A percentile compares a stretch with the other conserved stretches of the same genome.
Evolutionary conservation across 2,113 vertebrate species (phyloP).

Genomic region (Amblyornis subalaris): DNA sequence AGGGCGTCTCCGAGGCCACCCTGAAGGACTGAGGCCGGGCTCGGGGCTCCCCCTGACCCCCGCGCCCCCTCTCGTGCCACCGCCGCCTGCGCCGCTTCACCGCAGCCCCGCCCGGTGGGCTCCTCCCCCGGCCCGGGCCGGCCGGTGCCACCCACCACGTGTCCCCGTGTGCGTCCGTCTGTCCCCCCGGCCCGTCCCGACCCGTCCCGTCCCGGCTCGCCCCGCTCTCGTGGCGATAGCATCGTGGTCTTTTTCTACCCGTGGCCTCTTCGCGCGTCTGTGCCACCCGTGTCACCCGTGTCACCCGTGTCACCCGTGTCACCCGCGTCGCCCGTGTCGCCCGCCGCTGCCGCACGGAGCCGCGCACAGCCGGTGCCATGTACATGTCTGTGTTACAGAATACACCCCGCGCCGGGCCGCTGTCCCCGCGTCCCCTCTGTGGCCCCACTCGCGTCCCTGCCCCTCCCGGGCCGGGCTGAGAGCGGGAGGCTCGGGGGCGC

Average conservation of each 20-base stretch:
- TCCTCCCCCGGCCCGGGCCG: neutral
- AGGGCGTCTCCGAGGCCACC: slow-evolving; percentile 86
- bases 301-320: neutral
- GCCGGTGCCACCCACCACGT: neutral
- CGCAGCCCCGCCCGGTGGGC: neutral
- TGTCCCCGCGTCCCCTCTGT: neutral
- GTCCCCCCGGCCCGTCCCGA: neutral
- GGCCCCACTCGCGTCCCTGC: neutral
- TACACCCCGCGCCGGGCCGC: neutral
- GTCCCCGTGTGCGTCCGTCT: neutral
- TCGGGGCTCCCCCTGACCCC: neutral
- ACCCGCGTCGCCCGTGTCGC: neutral
- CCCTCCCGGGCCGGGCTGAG: neutral
- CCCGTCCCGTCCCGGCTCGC: neutral
- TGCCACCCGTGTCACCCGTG: neutral
- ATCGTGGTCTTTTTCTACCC: neutral
- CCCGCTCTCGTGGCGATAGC: neutral
- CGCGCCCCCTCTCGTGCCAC: neutral
- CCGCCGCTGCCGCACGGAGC: neutral
- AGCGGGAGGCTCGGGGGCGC: accelerated
- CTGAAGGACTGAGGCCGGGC: slow-evolving; percentile 79
- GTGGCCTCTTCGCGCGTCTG: neutral
- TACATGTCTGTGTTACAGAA: slow-evolving; percentile 32
- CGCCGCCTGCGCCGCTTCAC: neutral
- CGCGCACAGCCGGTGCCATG: slow-evolving; percentile 4